Evolutionary conservation across 2,797 vertebrate species (phyloP), one percentile per base, ranked within the genome.

Genomic region (Chanos chanos): DNA sequence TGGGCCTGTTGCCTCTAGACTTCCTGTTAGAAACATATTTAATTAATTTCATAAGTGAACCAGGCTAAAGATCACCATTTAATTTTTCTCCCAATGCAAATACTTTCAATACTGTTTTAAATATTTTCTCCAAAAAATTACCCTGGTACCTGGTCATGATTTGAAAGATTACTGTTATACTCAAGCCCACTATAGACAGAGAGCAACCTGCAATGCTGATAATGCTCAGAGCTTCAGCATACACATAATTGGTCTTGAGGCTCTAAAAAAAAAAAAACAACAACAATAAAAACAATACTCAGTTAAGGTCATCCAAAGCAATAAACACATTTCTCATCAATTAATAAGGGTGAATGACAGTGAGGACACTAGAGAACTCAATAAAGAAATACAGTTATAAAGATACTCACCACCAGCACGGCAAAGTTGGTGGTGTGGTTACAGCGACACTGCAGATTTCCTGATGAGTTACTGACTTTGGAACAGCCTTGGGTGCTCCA

Each of bases 401-500:
- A 49, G 16, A 22, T 47, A 2, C 73, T 81, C 81, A 88, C 88
- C 85, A 89, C 85, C 37, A 92, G 77, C 28, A 87, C 67, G 12
- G 86, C 86, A 33, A 92, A 93, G 74, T 87, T 87, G 27, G 82
- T 86, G 0, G 74, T 88, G 66, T 92, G 87, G 57, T 85, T 82
- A 57, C 87, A 93, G 6, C 0, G 58, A 61, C 89, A 92, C 7
- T 1, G 33, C 4, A 87, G 36, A 0, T 52, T 10, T 2, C n/a
- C 53, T 0, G 33, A 8, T 0, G 2, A 0, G 1, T 16, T 19
- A 7, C 0, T 9, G 27, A 15, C 64, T 77, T 89, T 91, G 1
- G 8, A 30, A 67, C 90, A 92, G 43, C 88, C 80, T 0, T 1
- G 0, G 0, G 87, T 87, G 64, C 78, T 89, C 90, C 89, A 91